Evolutionary conservation across 1,140 invertebrate genomes (phyloP), one percentile per base, ranked within the genome.

Genomic region (Frieseomelitta varia): DNA sequence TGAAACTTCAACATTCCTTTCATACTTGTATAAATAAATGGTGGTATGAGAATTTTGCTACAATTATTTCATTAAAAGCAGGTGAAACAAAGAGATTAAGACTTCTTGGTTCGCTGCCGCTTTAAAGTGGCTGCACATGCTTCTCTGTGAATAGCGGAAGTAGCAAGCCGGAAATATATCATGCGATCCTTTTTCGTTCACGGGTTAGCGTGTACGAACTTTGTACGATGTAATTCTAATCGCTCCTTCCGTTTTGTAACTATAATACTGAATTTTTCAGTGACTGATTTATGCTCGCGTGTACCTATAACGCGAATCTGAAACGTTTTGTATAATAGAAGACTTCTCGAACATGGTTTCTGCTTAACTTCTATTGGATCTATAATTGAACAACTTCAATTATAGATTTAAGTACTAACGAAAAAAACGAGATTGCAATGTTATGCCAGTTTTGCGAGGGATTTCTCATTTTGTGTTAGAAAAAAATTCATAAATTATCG

Each of bases 81-180:
- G 78, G 53, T 86, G 58, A 30, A 55, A 47, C 55, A 21, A 74
- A 78, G 68, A 69, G 73, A 61, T 69, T 79, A 67, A 81, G 21
- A 67, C 68, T 80, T 88, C 81, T 79, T 88, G 87, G 73, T 88
- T 61, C 53, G 86, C 47, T 82, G 83, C 61, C 56, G 73, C 27
- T 84, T 85, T 87, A 85, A 85, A 82, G 75, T 88, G 79, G 78
- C 74, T 88, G 56, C 82, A 88, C 86, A 78, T 79, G 83, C 21
- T 72, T 85, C 78, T 85, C 67, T n/a, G n/a, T 27, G 85, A 68
- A 81, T 72, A 88, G 71, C 87, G 87, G 87, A 88, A 88, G 87
- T 82, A 72, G 63, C 74, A 34, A 53, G 58, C 79, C 87, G 87
- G 83, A 85, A 88, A 88, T 85, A 81, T 73, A 88, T 88, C 74